phyloP scores from a whole-genome alignment of 2,888 invertebrate genomes.

The Yponomeuta cagnagella region DNA sequence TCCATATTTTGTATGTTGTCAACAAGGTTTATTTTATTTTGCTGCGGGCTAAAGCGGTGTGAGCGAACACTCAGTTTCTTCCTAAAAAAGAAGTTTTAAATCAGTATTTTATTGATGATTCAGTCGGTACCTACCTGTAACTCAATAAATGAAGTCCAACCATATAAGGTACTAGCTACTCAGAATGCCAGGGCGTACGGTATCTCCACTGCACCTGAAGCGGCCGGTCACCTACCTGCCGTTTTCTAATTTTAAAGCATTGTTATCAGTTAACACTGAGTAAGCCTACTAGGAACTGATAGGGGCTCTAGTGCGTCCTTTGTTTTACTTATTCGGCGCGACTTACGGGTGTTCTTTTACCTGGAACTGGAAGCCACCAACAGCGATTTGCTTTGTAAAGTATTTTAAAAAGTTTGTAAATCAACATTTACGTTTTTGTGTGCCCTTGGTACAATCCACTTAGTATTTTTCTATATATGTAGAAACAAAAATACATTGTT shows the following conservation, averaged over 20 bases:
- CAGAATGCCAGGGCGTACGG: not conserved
- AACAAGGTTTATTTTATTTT: too few species aligned
- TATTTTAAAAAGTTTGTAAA: not conserved
- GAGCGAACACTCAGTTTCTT: not conserved
- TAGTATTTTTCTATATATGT: too few species aligned
- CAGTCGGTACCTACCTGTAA: too few species aligned
- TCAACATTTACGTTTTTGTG: too few species aligned
- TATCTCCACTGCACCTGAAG: not conserved
- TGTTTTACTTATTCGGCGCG: not conserved
- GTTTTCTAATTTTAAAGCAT: not conserved
- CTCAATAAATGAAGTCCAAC: not conserved
- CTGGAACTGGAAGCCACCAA: not conserved
- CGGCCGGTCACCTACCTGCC: not conserved
- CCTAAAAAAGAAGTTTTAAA: not conserved
- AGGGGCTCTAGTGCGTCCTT: not conserved
- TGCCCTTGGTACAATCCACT: too few species aligned
- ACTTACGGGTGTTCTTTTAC: not conserved
- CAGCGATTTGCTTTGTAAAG: not conserved
- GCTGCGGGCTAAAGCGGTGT: too few species aligned
- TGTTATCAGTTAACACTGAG: not conserved
- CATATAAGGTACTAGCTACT: not conserved
- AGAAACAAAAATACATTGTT: too few species aligned
- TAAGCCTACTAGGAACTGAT: constrained; percentile 2
- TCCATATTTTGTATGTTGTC: too few species aligned
- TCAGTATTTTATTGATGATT: too few species aligned